Conservation (phyloP, 2,797 vertebrate genomes). For the Leontocebus nigricollis region DNA sequence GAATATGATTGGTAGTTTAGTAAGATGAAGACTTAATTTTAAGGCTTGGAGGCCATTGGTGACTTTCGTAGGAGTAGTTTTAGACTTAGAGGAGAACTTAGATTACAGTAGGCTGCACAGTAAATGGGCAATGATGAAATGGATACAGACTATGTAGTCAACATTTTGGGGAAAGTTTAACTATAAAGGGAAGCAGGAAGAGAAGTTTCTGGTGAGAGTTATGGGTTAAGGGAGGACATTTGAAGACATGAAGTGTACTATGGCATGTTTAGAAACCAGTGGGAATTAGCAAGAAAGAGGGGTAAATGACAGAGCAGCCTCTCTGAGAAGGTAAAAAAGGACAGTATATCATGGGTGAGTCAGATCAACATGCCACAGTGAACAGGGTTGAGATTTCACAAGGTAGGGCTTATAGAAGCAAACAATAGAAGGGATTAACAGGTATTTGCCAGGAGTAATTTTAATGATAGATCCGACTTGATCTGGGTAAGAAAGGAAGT, state of each 20-base stretch:
- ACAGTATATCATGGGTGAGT: neutral
- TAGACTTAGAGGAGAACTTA: neutral
- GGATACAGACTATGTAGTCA: neutral
- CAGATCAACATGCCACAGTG: neutral
- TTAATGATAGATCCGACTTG: neutral
- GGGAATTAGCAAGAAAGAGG: neutral
- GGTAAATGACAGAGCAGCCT: neutral
- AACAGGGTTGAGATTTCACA: neutral
- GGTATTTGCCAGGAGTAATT: neutral
- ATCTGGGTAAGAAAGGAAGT: neutral
- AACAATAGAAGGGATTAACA: neutral
- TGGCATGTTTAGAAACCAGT: neutral
- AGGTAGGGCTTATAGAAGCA: neutral
- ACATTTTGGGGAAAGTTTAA: neutral
- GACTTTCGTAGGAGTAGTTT: neutral
- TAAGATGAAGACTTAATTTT: neutral
- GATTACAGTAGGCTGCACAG: neutral
- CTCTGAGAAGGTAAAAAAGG: neutral
- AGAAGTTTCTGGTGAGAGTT: neutral
- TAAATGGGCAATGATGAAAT: neutral
- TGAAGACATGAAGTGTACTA: neutral
- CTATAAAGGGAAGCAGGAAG: neutral
- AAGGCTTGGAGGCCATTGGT: neutral
- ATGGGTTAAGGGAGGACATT: neutral
- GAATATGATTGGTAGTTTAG: neutral